Percentiles rank a stretch among this genome's conserved stretches.
Conservation (phyloP, 2,888 invertebrate species). For the Thera britannica region DNA sequence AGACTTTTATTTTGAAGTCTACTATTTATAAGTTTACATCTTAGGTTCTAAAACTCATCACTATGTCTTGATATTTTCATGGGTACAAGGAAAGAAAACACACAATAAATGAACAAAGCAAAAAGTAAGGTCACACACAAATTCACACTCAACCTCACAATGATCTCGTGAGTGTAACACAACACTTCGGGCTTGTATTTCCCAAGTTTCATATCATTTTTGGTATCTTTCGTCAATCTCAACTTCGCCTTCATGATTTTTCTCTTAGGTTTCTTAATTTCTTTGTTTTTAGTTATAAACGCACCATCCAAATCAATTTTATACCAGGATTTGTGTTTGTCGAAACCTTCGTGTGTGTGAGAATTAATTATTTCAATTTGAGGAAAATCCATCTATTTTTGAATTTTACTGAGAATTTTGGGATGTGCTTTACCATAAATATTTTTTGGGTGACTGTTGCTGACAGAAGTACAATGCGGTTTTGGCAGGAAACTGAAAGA, state of each 20-base stretch:
- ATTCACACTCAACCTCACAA: constrained; percentile 33
- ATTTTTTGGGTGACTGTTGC: background rate
- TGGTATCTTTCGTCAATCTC: background rate
- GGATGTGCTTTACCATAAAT: background rate
- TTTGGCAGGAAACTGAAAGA: constrained; percentile 8
- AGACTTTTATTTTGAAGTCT: background rate
- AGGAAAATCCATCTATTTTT: constrained; percentile 16
- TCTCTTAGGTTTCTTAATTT: background rate
- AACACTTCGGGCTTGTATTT: constrained; percentile 30
- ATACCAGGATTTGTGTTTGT: constrained; percentile 61
- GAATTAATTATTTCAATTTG: background rate
- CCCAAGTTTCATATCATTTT: background rate
- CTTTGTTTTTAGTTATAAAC: constrained; percentile 47
- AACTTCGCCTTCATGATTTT: constrained; percentile 22
- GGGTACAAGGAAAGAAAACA: constrained; percentile 41
- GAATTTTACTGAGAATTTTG: constrained; percentile 11
- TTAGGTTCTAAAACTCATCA: constrained; percentile 19
- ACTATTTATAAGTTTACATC: background rate
- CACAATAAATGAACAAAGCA: constrained; percentile 43
- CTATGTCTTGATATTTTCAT: constrained; percentile 25
- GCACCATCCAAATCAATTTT: constrained; percentile 54
- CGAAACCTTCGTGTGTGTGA: constrained; percentile 23
- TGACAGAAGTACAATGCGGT: background rate
- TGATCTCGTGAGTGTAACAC: constrained; percentile 30
- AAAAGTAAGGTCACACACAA: constrained; percentile 43